phyloP scores from a whole-genome alignment of 2,888 invertebrate genomes.

The Tipula confusa region DNA sequence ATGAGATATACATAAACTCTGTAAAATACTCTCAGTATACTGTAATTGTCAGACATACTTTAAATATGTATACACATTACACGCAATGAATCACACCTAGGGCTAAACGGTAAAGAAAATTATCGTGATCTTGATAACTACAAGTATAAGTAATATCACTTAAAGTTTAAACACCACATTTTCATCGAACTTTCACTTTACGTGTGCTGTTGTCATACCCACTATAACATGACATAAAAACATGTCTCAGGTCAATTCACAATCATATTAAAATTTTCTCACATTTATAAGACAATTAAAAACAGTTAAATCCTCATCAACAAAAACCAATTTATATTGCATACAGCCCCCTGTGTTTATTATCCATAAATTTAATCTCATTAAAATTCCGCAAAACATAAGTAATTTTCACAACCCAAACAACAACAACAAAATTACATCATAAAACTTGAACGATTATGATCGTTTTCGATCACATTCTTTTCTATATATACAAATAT shows the following conservation, averaged over 20 bases:
- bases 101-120: background rate
- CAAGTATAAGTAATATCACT: background rate
- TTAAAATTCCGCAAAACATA: slow-evolving; percentile 12
- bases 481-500: background rate
- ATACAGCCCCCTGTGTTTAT: background rate
- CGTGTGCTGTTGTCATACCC: background rate
- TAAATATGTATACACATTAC: background rate
- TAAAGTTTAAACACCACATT: background rate
- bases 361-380: slow-evolving; percentile 20
- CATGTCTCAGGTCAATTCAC: background rate
- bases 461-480: background rate
- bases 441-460: slow-evolving; percentile 5
- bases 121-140: background rate
- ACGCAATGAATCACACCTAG: background rate
- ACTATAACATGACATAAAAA: background rate
- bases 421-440: background rate
- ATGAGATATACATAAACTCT: background rate
- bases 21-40: background rate
- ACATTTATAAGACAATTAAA: slow-evolving; percentile 12
- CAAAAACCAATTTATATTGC: background rate
- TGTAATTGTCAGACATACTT: background rate
- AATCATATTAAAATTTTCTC: slow-evolving; percentile 12
- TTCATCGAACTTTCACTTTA: background rate
- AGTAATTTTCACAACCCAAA: background rate
- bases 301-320: slow-evolving; percentile 8